Evolutionary conservation across 2,797 vertebrate genomes (phyloP), one percentile per base, ranked within the genome.

Genomic region (Parauchenoglanis ngamensis): DNA sequence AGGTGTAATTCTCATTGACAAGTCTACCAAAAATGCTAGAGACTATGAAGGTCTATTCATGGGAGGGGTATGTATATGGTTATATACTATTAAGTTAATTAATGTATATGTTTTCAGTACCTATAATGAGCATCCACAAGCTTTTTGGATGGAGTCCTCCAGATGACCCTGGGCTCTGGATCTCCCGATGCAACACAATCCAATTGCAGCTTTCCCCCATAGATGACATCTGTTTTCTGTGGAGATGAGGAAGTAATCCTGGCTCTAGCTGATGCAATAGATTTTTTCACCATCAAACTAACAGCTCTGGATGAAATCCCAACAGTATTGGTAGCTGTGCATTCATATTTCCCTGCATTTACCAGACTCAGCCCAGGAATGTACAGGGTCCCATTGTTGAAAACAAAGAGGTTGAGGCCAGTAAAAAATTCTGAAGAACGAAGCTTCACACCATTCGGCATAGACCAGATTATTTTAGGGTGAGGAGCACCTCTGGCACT

Each of bases 351-450:
- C 6, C 98, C 98, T 0, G 93, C 92, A 87, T 98, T 95, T 44
- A 85, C 92, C 0, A 88, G 90, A 2, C 92, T 91, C 0, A 97
- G 65, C 0, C 90, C 93, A 21, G 92, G 94, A 83, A 99, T 94
- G 87, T 95, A 93, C 0, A 99, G 95, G 0, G 98, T 99, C 8
- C 98, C 98, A 10, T 99, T 99, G 77, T 97, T 97, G 90, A 98
- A 98, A 79, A 98, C 96, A 59, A 95, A 93, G 0, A 95, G 84
- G 90, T 97, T 97, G 82, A 94, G 95, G 13, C 95, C 95, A 10
- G 89, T 93, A 28, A 96, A 85, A 79, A 96, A 95, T 90, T 97
- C 96, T 0, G 97, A 96, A 0, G 97, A 93, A 13, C 93, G 92
- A 35, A 98, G 90, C 59, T 95, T 95, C 0, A 94, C 89, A 1